phyloP scores from a whole-genome alignment of 2,797 vertebrate genomes.

The Moxostoma hubbsi region DNA sequence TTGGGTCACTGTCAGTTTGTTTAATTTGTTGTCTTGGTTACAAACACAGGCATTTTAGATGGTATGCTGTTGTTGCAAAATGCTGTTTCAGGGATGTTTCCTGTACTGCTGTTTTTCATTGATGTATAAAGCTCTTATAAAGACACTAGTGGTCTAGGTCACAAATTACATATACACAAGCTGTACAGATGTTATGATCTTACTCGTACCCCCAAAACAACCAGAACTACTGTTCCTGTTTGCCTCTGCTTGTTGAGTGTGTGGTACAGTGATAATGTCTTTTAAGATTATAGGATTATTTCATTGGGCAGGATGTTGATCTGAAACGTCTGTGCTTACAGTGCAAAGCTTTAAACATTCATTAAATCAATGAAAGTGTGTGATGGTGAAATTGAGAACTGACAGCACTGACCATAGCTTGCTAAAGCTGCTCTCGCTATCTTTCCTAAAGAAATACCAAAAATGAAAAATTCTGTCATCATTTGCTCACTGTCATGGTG shows the following conservation, averaged over 20 bases:
- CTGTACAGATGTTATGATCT: constrained; percentile 9
- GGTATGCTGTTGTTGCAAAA: not conserved
- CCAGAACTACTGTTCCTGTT: not conserved
- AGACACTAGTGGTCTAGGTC: not conserved
- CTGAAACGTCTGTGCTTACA: not conserved
- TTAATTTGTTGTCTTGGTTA: constrained; percentile 36
- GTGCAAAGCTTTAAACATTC: not conserved
- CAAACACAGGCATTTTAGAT: constrained; percentile 21
- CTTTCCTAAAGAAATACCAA: no score
- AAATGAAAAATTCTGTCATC: no score
- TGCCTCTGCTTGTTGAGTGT: not conserved
- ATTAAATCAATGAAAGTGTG: no score
- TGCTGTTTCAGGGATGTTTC: constrained; percentile 1
- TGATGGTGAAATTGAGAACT: no score
- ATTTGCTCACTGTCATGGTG: no score
- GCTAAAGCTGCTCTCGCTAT: no score
- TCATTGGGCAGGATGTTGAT: constrained; percentile 1
- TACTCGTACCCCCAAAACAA: no score
- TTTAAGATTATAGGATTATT: constrained; percentile 4
- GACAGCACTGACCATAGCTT: no score
- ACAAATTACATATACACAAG: not conserved
- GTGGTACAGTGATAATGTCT: not conserved
- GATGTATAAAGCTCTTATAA: not conserved
- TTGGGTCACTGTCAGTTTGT: constrained; percentile 26
- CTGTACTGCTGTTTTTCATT: not conserved